A percentile compares a stretch with the other conserved stretches of the same genome.
These are phyloP conservation scores for Alectoris magna DNA, from an alignment of 2,797 vertebrate genomes.

Conservation along the genomic window DNA sequence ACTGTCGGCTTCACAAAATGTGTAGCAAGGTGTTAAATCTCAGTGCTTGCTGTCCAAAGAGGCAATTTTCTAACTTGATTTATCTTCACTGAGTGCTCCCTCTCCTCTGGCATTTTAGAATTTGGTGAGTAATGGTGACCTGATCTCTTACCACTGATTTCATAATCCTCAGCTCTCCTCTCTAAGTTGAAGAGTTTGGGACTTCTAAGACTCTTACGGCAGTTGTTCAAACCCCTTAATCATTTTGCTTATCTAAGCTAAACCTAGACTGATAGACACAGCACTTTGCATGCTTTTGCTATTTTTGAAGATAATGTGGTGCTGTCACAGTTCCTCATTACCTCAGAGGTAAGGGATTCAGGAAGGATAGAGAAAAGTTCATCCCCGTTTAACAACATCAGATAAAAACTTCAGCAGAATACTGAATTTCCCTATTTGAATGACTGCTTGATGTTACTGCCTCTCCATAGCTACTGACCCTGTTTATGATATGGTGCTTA, in stretches of 20 bases:
- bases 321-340: background rate
- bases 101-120: background rate
- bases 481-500: background rate
- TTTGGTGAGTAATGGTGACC: background rate
- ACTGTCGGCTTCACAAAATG: background rate
- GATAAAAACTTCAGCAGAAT: background rate
- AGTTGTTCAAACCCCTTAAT: background rate
- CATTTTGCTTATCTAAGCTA: background rate
- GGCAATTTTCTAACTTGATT: background rate
- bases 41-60: background rate
- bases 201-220: background rate
- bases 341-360: background rate
- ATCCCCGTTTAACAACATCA: background rate
- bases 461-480: background rate
- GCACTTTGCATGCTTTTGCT: background rate
- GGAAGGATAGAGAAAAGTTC: background rate
- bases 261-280: background rate
- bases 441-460: background rate
- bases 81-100: background rate
- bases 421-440: background rate
- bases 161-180: background rate
- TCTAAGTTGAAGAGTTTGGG: background rate
- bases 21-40: background rate
- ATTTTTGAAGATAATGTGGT: background rate
- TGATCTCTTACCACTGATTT: background rate